These are phyloP conservation scores for Electrophaes corylata DNA, from an alignment of 2,888 invertebrate species.

Conservation along the genomic window DNA sequence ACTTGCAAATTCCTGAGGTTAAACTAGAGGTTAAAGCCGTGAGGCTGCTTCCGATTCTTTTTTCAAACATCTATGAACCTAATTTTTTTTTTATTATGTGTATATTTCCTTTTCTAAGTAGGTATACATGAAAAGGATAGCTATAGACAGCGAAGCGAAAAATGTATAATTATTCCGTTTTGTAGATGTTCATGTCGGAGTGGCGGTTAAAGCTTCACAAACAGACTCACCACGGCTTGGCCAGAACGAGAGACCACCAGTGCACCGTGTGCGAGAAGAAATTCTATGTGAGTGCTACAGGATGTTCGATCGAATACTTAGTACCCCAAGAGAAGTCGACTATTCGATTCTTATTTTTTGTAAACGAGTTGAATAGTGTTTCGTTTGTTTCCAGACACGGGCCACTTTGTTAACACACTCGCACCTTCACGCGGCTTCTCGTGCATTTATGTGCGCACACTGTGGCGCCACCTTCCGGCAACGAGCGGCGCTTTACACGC, in stretches of 20 bases:
- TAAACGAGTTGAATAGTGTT: neutral
- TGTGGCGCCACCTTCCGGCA: slow-evolving; percentile 69
- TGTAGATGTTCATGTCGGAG: slow-evolving; percentile 64
- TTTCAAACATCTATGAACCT: too few species aligned
- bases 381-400: slow-evolving; percentile 44
- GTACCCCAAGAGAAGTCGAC: too few species aligned
- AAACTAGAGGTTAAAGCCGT: too few species aligned
- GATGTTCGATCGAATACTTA: too few species aligned
- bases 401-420: slow-evolving; percentile 54
- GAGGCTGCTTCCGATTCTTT: too few species aligned
- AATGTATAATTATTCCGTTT: neutral
- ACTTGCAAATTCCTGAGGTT: too few species aligned
- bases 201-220: slow-evolving; percentile 59
- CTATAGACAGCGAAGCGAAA: too few species aligned
- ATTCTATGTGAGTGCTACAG: slow-evolving; percentile 57
- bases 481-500: slow-evolving; percentile 61
- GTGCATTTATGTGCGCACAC: slow-evolving; percentile 62
- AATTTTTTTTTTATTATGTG: too few species aligned
- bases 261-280: slow-evolving; percentile 60
- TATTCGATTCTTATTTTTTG: too few species aligned
- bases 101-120: too few species aligned
- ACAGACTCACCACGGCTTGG: slow-evolving; percentile 57
- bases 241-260: slow-evolving; percentile 50
- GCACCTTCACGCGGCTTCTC: slow-evolving; percentile 56
- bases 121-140: too few species aligned